phyloP scores from a whole-genome alignment of 2,888 invertebrate genomes.

The Sisyra nigra region DNA sequence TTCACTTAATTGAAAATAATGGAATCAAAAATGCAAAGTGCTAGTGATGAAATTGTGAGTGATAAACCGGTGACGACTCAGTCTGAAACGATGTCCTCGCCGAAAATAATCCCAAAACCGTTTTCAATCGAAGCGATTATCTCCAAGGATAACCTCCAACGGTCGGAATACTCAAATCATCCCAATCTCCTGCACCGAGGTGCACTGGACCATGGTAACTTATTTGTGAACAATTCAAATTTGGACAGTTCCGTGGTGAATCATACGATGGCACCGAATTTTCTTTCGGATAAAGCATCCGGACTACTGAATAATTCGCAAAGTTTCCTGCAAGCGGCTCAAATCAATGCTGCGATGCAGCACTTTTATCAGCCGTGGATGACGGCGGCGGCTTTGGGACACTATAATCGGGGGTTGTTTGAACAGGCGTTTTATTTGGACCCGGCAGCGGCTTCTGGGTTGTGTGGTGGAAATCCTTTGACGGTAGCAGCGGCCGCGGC shows the following conservation, averaged over 20 bases:
- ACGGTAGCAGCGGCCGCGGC: neutral
- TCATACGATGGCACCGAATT: neutral
- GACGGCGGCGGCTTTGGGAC: conserved; percentile 4
- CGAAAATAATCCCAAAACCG: conserved; percentile 35
- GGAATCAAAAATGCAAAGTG: too few species aligned
- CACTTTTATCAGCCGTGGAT: conserved; percentile 8
- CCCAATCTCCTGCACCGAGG: neutral
- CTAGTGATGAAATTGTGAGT: too few species aligned
- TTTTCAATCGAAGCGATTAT: conserved; percentile 47
- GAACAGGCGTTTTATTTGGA: conserved; percentile 5
- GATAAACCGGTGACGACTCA: too few species aligned
- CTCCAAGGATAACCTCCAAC: conserved; percentile 19
- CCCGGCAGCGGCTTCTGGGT: neutral
- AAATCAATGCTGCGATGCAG: conserved; percentile 6
- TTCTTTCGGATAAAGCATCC: neutral
- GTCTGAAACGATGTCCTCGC: too few species aligned
- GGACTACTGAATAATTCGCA: neutral
- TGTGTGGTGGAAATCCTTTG: neutral
- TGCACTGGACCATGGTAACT: neutral
- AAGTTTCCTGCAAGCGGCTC: neutral
- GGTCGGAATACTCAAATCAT: too few species aligned
- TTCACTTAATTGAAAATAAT: too few species aligned
- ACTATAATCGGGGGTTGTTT: conserved; percentile 3
- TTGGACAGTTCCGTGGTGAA: neutral
- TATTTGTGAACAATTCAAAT: neutral